phyloP scores from a whole-genome alignment of 2,888 invertebrate species.

The Zonitis immaculata region DNA sequence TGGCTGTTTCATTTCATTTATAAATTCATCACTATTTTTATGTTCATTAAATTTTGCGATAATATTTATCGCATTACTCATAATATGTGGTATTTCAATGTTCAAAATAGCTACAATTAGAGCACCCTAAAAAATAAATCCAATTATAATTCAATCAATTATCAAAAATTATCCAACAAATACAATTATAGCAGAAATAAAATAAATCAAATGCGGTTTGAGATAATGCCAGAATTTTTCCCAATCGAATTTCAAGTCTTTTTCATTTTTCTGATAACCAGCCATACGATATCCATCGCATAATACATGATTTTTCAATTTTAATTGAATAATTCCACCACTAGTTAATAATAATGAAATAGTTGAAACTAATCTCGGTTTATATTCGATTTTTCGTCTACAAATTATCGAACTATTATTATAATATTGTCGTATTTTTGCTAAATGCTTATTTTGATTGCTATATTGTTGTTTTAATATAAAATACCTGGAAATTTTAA shows the following conservation, averaged over 20 bases:
- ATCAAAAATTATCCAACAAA: conserved; percentile 28
- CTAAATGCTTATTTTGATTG: conserved; percentile 1
- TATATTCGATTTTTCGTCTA: conserved; percentile 1
- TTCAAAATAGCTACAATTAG: conserved; percentile 82
- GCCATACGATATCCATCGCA: conserved; percentile 38
- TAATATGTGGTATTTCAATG: conserved; percentile 79
- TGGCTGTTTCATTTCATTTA: conserved; percentile 61
- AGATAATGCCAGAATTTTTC: conserved; percentile 66
- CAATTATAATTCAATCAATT: not conserved
- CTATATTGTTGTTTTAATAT: conserved; percentile 4
- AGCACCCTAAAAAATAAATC: conserved; percentile 77
- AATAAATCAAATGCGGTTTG: conserved; percentile 69
- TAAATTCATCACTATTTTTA: conserved; percentile 52
- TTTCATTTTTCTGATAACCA: conserved; percentile 45
- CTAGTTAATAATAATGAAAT: conserved; percentile 24
- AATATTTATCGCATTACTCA: conserved; percentile 80
- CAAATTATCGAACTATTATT: not conserved
- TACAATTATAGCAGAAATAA: conserved; percentile 74
- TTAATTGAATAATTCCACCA: conserved; percentile 25
- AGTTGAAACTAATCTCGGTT: not conserved
- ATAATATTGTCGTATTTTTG: not conserved
- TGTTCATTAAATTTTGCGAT: conserved; percentile 57
- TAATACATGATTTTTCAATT: conserved; percentile 29
- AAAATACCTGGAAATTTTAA: conserved; percentile 3
- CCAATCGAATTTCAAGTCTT: conserved; percentile 72